phyloP scores from a whole-genome alignment of 2,113 vertebrate genomes.

The Rattus norvegicus region GRCr8 NC_086028.1:22205001-22205500 shows the following conservation, averaged over 20 bases:
- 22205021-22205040: background rate
- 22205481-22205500: conserved; percentile 55
- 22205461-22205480: conserved; percentile 61
- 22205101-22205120: background rate
- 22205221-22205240: conserved; percentile 49
- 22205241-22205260: background rate
- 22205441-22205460: conserved; percentile 70
- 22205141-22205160: background rate
- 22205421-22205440: conserved; percentile 64
- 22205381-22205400: background rate
- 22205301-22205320: conserved; percentile 58
- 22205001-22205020: background rate
- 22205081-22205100: background rate
- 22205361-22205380: background rate
- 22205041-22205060: background rate
- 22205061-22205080: background rate
- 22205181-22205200: conserved; percentile 33
- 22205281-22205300: conserved; percentile 53
- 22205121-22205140: background rate
- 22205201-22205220: conserved; percentile 38
- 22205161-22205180: conserved; percentile 10
- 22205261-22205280: background rate
- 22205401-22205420: conserved; percentile 77
- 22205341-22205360: conserved; percentile 78
- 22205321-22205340: conserved; percentile 30